Base-by-base conservation (phyloP, 2,888 invertebrate genomes). In the Cerceris rybyensis region DNA sequence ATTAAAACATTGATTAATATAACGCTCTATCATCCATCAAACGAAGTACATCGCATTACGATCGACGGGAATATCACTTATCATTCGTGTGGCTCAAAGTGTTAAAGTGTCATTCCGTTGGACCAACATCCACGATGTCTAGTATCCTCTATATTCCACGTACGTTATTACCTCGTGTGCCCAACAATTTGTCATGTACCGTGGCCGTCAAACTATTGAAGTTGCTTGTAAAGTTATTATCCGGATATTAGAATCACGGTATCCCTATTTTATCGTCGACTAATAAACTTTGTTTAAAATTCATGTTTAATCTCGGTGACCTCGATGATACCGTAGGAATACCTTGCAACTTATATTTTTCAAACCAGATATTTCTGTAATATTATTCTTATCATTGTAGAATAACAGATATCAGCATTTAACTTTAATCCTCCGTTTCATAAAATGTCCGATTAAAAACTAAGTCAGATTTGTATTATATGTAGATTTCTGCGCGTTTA, bases 71-170 rank as follows among this genome's bases (percentile, higher is more conserved):
- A 75, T 63, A 70, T 80, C 76, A 81, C 78, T 79, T 75, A 75
- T 81, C 81, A 75, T 64, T 79, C 71, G 58, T 52, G 63, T 16
- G 68, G 66, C 69, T 74, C 67, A 69, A 81, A 80, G 73, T 76
- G 71, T 70, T 80, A 43, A 69, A 80, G 60, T 69, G 70, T 80
- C 81, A 70, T 73, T 71, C 74, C 76, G 76, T 80, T 73, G 77
- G 74, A 76, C 63, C 74, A 71, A 80, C 75, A 77, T 66, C 72
- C 70, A 65, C 28, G 70, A 71, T 70, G 70, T 79, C 81, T 81
- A 67, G 73, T 80, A 72, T 76, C 70, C 79, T 63, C 68, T 68
- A 58, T 59, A 64, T 49, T 69, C 64, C 59, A 54, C 69, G 54
- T 60, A 69, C 61, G 43, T 66, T 39, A 65, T 68, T 75, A 75